Evolutionary conservation across 2,888 invertebrate species (phyloP).

Genomic region (Napeogenes sylphis): DNA sequence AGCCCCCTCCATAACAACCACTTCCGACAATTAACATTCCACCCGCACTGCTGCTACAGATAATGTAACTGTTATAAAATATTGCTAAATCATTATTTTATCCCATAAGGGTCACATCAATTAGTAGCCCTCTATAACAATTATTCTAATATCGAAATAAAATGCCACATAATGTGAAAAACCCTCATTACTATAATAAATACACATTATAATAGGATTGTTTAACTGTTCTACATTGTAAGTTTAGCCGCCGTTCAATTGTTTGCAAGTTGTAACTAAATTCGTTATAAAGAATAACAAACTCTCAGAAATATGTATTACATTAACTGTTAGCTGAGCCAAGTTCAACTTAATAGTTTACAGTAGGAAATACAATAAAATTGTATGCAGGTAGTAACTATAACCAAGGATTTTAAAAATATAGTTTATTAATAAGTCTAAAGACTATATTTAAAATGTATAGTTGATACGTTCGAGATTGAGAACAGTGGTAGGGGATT

Average conservation of each 20-base stretch:
- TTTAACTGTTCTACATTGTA: conserved; percentile 17
- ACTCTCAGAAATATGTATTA: too few species aligned
- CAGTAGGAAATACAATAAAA: too few species aligned
- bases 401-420: too few species aligned
- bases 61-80: not conserved
- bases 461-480: conserved; percentile 2
- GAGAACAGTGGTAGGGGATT: conserved; percentile 11
- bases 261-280: not conserved
- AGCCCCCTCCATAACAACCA: not conserved
- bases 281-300: conserved; percentile 3
- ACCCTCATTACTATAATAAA: not conserved
- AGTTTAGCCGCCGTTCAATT: conserved; percentile 15
- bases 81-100: not conserved
- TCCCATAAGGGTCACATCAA: not conserved
- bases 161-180: not conserved
- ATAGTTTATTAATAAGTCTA: too few species aligned
- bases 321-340: too few species aligned
- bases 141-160: not conserved
- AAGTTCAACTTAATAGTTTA: too few species aligned
- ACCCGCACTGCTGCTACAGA: not conserved
- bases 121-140: not conserved
- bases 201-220: conserved; percentile 9
- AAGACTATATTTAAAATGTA: not conserved
- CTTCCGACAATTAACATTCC: conserved; percentile 4
- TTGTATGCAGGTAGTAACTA: too few species aligned